These are phyloP conservation scores for Pantherophis guttatus DNA, from an alignment of 2,113 vertebrate genomes.

Conservation along the genomic window DNA sequence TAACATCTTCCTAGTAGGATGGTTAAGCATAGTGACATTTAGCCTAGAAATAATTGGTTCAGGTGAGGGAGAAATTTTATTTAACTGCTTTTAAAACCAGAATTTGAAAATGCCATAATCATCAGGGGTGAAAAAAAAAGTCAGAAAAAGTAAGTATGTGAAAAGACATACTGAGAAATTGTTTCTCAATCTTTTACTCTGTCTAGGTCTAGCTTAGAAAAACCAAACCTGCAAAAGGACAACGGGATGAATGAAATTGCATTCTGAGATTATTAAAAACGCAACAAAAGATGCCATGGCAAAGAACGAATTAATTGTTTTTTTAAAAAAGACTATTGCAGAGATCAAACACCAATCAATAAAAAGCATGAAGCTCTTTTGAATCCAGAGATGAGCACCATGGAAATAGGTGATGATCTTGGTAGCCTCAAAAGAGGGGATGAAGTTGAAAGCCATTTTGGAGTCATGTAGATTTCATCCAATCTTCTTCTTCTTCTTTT, in stretches of 20 bases:
- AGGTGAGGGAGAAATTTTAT: not conserved
- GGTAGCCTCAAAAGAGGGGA: not conserved
- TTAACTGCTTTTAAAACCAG: not conserved
- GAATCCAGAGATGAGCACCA: not conserved
- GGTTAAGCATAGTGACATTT: not conserved
- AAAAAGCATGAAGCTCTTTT: not conserved
- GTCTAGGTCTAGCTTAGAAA: not conserved
- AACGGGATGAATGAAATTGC: not conserved
- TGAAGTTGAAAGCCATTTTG: not conserved
- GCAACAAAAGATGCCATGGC: not conserved
- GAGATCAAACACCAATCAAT: not conserved
- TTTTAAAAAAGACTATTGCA: not conserved
- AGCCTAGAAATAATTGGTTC: not conserved
- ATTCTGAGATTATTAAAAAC: not conserved
- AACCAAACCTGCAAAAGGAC: not conserved
- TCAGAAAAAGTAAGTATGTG: not conserved
- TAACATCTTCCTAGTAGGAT: not conserved
- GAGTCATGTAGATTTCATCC: not conserved
- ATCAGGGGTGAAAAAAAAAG: not conserved
- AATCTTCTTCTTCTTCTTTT: not conserved
- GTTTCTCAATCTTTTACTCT: not conserved
- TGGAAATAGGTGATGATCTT: not conserved
- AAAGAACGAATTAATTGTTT: not conserved
- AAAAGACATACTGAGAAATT: not conserved
- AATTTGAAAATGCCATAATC: not conserved